A percentile compares a stretch with the other conserved stretches of the same genome.
These are phyloP conservation scores for Acanthurus tractus DNA, from an alignment of 2,797 vertebrate genomes.

Conservation along the genomic window DNA sequence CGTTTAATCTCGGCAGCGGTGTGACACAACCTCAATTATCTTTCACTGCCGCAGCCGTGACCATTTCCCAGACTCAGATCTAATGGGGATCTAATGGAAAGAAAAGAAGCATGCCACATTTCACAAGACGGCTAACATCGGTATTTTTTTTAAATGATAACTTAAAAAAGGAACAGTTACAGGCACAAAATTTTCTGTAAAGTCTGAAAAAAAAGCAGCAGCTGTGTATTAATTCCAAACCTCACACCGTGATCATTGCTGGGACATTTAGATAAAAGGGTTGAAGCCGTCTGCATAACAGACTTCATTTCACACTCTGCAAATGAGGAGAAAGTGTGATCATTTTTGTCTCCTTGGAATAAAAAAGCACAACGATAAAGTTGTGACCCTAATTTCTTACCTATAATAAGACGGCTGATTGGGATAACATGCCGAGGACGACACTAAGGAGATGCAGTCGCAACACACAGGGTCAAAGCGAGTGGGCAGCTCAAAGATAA, in stretches of 20 bases:
- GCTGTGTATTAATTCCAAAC: neutral
- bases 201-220: neutral
- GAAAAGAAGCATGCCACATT: neutral
- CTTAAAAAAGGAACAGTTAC: neutral
- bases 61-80: neutral
- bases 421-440: neutral
- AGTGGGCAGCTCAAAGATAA: too few species aligned
- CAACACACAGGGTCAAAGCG: too few species aligned
- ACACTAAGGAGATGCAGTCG: neutral
- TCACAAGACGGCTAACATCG: neutral
- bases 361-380: neutral
- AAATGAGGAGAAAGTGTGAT: too few species aligned
- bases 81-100: neutral
- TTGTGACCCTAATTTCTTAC: neutral
- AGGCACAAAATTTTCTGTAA: neutral
- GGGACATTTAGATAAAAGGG: neutral
- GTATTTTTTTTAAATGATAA: neutral
- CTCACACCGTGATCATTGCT: neutral
- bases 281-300: neutral
- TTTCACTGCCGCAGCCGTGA: conserved; percentile 20
- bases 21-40: conserved; percentile 63
- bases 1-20: conserved; percentile 53
- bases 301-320: neutral
- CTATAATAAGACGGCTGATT: neutral
- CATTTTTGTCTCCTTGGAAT: neutral